Conservation (phyloP, 2,888 invertebrate genomes). For the Hemicrepidius hirtus region DNA sequence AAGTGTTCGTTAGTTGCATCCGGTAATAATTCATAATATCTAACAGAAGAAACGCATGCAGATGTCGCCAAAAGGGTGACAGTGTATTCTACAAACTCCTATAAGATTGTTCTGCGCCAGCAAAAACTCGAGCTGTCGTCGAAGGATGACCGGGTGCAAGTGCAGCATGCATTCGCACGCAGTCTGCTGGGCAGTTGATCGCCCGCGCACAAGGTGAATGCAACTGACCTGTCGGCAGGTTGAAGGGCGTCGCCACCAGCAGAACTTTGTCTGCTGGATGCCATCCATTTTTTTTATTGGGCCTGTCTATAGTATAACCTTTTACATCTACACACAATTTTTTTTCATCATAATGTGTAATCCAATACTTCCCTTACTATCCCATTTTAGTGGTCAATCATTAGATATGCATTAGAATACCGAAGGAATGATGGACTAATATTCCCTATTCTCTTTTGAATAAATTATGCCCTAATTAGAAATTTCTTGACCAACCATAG, state of each 20-base stretch:
- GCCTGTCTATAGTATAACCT: not conserved
- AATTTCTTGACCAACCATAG: too few relatives aligned
- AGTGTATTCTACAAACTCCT: not conserved
- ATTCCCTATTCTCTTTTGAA: too few relatives aligned
- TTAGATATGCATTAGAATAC: too few relatives aligned
- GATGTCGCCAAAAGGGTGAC: not conserved
- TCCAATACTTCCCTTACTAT: too few relatives aligned
- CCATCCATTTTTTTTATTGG: conserved; percentile 36
- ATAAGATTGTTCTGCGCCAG: conserved; percentile 19
- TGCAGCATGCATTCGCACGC: conserved; percentile 63
- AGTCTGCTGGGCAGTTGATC: conserved; percentile 64
- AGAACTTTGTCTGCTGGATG: conserved; percentile 43
- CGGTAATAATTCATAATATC: too few relatives aligned
- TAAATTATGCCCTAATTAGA: too few relatives aligned
- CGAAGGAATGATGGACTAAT: too few relatives aligned
- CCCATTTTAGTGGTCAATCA: too few relatives aligned
- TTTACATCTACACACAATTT: too few relatives aligned
- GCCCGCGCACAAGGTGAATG: conserved; percentile 70
- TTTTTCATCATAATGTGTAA: too few relatives aligned
- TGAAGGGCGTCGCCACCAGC: conserved; percentile 68
- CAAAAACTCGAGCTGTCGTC: conserved; percentile 52
- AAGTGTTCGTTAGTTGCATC: too few relatives aligned
- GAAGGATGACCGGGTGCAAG: conserved; percentile 59
- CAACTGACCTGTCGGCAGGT: conserved; percentile 70
- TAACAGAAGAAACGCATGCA: not conserved